These are phyloP conservation scores for Thalassarche chlororhynchos DNA, from an alignment of 2,113 vertebrate species.

Conservation along the genomic window DNA sequence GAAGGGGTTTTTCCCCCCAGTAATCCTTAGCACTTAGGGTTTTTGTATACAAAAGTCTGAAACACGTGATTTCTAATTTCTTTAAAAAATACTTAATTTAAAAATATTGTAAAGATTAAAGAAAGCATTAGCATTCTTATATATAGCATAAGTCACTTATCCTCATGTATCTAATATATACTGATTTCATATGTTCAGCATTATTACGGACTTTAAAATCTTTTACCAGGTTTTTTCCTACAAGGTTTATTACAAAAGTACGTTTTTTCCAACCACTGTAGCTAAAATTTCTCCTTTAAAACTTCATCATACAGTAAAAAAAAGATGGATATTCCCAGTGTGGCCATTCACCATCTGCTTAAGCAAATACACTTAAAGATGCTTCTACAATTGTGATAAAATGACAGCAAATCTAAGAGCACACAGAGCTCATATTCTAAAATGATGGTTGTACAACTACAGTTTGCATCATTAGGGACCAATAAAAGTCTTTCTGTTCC, in stretches of 20 bases:
- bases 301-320: slow-evolving; percentile 65
- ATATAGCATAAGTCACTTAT: not conserved
- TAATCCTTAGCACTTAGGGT: not conserved
- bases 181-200: not conserved
- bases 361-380: slow-evolving; percentile 75
- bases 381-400: slow-evolving; percentile 64
- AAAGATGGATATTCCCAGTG: slow-evolving; percentile 64
- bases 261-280: slow-evolving; percentile 39
- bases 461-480: slow-evolving; percentile 63
- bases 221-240: not conserved
- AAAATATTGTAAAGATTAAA: not conserved
- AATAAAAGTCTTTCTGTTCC: slow-evolving; percentile 70
- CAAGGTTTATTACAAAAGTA: not conserved
- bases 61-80: not conserved
- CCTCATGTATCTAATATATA: not conserved
- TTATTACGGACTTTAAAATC: not conserved
- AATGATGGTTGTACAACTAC: slow-evolving; percentile 67
- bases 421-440: slow-evolving; percentile 49
- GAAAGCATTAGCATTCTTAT: not conserved
- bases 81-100: not conserved
- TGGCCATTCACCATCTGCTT: slow-evolving; percentile 72
- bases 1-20: not conserved
- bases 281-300: slow-evolving; percentile 62
- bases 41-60: not conserved
- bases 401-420: slow-evolving; percentile 48